These are phyloP conservation scores for Nemurella pictetii DNA, from an alignment of 2,888 invertebrate genomes.

Conservation along the genomic window DNA sequence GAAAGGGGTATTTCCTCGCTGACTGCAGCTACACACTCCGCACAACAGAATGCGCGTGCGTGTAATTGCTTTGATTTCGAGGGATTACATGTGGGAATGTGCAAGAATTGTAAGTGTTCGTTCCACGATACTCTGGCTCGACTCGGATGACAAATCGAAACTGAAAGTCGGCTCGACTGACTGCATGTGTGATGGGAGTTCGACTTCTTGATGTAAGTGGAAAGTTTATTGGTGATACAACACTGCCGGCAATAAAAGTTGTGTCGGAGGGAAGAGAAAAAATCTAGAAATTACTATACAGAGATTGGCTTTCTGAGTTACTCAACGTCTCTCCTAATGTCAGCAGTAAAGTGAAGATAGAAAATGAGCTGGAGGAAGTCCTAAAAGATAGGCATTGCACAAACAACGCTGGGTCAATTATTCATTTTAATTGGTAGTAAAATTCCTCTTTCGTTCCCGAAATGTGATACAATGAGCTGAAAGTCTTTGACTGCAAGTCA, in stretches of 20 bases:
- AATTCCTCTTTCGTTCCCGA: not conserved
- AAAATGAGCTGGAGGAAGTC: not conserved
- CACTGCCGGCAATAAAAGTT: not conserved
- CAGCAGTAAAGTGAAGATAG: not conserved
- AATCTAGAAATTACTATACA: not conserved
- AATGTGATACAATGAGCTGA: not conserved
- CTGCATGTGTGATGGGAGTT: not conserved
- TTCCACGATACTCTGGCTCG: not conserved
- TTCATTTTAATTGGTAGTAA: not conserved
- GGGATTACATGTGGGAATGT: conserved; percentile 10
- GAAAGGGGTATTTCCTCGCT: not conserved
- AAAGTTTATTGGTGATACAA: not conserved
- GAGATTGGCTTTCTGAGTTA: not conserved
- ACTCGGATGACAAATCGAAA: not conserved
- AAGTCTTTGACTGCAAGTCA: not conserved
- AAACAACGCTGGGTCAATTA: not conserved
- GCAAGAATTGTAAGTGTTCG: not conserved
- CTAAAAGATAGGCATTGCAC: not conserved
- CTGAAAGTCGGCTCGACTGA: not conserved
- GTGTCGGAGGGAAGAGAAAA: not conserved
- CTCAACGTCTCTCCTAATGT: not conserved
- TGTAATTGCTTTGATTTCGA: not conserved
- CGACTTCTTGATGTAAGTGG: not conserved
- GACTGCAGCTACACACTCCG: not conserved
- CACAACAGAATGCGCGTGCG: not conserved